Conservation (phyloP, 2,888 invertebrate species). For the Coecobrya sp. region DNA sequence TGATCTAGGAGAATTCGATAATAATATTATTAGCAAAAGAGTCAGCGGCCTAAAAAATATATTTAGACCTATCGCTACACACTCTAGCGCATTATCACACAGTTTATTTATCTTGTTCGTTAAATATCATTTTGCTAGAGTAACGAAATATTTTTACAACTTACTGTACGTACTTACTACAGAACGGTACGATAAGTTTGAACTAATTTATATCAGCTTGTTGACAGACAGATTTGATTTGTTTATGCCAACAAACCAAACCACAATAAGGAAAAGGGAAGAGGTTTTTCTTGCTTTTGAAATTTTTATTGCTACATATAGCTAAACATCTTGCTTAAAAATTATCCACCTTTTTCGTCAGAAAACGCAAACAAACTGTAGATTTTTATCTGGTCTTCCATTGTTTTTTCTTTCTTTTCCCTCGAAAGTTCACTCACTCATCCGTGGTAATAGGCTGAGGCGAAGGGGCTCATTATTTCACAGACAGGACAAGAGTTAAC, state of each 20-base stretch:
- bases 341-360: constrained; percentile 37
- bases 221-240: constrained; percentile 52
- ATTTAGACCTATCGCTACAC: no score
- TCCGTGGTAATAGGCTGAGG: not conserved
- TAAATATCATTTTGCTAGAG: constrained; percentile 30
- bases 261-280: constrained; percentile 52
- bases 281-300: constrained; percentile 42
- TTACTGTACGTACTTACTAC: no score
- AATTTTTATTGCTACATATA: constrained; percentile 30
- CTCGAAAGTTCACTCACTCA: constrained; percentile 8
- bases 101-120: constrained; percentile 28
- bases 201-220: constrained; percentile 41
- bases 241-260: constrained; percentile 31
- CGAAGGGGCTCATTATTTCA: not conserved
- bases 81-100: not conserved
- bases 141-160: constrained; percentile 3
- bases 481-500: not conserved
- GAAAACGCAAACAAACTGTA: not conserved
- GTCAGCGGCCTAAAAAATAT: not conserved
- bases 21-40: constrained; percentile 4
- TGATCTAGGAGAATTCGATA: not conserved
- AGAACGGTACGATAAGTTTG: not conserved
- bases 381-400: constrained; percentile 31
- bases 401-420: not conserved
- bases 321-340: not conserved